These are phyloP conservation scores for Gallinago undulata DNA, from an alignment of 2,113 vertebrate genomes.

Conservation along the genomic window DNA sequence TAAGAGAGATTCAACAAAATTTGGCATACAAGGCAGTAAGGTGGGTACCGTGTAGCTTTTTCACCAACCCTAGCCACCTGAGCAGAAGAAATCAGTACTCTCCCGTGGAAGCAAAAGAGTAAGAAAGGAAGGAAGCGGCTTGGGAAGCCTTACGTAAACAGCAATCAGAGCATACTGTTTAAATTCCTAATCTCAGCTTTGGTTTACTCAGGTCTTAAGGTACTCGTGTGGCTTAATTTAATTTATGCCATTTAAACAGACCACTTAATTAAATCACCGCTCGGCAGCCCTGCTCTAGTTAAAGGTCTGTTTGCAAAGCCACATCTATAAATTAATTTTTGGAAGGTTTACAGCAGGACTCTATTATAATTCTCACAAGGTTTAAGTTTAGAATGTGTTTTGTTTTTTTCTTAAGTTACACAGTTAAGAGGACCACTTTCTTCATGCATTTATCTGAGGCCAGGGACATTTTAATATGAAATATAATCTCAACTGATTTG, in stretches of 20 bases:
- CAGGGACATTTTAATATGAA: background rate
- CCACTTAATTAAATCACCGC: slow-evolving; percentile 35
- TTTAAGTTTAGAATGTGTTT: background rate
- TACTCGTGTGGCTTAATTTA: slow-evolving; percentile 13
- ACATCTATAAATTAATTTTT: slow-evolving; percentile 12
- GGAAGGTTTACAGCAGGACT: background rate
- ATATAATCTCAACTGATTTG: background rate
- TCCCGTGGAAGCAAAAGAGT: background rate
- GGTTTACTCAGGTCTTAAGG: slow-evolving; percentile 41
- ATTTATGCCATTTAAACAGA: slow-evolving; percentile 58
- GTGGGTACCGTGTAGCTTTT: background rate
- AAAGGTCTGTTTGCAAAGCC: slow-evolving; percentile 32
- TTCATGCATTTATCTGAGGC: background rate
- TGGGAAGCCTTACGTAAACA: background rate
- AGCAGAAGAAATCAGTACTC: background rate
- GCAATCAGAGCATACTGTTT: background rate
- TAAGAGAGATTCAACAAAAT: background rate
- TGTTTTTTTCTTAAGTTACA: background rate
- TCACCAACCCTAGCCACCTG: background rate
- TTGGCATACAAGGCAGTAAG: background rate
- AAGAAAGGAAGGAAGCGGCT: background rate
- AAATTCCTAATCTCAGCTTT: slow-evolving; percentile 14
- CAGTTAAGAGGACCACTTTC: background rate
- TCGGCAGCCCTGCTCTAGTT: background rate
- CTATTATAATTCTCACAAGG: background rate